Evolutionary conservation across 2,113 vertebrate genomes (phyloP), one percentile per base, ranked within the genome.

Genomic region (Ceyx melanurus): DNA sequence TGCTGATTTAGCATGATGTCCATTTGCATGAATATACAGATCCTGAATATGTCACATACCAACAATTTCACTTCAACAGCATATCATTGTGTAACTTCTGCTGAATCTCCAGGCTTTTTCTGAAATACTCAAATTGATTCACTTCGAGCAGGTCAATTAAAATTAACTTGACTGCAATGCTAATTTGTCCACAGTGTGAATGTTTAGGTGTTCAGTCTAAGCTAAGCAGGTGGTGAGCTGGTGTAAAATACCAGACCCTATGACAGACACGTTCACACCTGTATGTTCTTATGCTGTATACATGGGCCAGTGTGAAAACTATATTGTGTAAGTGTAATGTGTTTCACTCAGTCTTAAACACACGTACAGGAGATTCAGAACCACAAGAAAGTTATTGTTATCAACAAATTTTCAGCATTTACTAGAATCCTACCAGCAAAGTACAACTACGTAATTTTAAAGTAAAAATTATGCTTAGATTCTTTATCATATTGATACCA

Each of bases 161-260:
- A 85, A 62, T 89, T 40, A 62, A 70, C 83, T 70, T 68, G 92
- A 74, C 71, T 76, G 56, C 66, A 87, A 15, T 25, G 74, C 74
- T 46, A 92, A 58, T 42, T 60, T 50, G 70, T 71, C 21, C 61
- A 86, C 77, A 57, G 3, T 50, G 75, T 65, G 60, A 93, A 90
- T 50, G 26, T 68, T 66, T 75, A 13, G 35, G 65, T 73, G 75
- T 45, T 78, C 64, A 40, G 62, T 79, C 74, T 50, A 87, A 76
- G 66, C 82, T 71, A 53, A 89, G 74, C 57, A 82, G 62, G 58
- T 82, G 81, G 91, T 89, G 58, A 95, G 81, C 70, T 90, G 54
- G 58, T 26, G 48, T 72, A 54, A 78, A 82, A 56, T 64, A 46
- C 51, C 82, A 66, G 22, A 94, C 21, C 72, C 78, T 60, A 31